Evolutionary conservation across 2,113 vertebrate species (phyloP), one percentile per base, ranked within the genome.

Genomic region (Myiopsitta monachus): DNA sequence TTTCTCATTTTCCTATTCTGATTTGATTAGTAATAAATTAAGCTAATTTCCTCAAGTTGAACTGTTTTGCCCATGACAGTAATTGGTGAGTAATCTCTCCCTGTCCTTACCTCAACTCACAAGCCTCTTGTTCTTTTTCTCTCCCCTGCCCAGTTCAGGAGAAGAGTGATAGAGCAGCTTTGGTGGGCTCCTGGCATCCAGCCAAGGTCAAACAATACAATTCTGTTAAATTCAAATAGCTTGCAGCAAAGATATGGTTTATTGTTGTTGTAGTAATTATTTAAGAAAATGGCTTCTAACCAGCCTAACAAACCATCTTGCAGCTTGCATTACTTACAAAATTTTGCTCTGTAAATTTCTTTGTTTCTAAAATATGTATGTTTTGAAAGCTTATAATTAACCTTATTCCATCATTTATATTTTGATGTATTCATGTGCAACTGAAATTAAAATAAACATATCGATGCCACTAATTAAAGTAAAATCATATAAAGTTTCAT

Each of bases 381-480:
- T 95, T 97, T 90, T 66, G 63, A 83, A 85, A 92, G 54, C 52
- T 95, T 87, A 75, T 64, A 49, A 94, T 98, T 98, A 98, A 97
- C 95, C 92, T 97, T 86, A 92, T 97, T 98, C 96, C 79, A 96
- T 98, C 84, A 97, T 95, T 97, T 96, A 92, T 95, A 92, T 43
- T 96, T 97, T 95, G 75, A 96, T 95, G n/a, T 74, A 97, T 96
- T 98, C 96, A 95, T 87, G 96, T 95, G 77, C 74, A 95, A 95
- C 88, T 83, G 94, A 86, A 95, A 92, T 94, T 7, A 79, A 78
- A 81, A 72, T 69, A 51, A 83, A 83, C 43, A 97, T 92, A 97
- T 91, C 96, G 94, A 97, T 96, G 88, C 59, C 97, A 96, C 95
- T 98, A 97, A 97, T 98, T 97, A 98, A 97, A 98, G 88, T 96